These are phyloP conservation scores for Gerris lacustris DNA, from an alignment of 2,888 invertebrate species.

Conservation along the genomic window DNA sequence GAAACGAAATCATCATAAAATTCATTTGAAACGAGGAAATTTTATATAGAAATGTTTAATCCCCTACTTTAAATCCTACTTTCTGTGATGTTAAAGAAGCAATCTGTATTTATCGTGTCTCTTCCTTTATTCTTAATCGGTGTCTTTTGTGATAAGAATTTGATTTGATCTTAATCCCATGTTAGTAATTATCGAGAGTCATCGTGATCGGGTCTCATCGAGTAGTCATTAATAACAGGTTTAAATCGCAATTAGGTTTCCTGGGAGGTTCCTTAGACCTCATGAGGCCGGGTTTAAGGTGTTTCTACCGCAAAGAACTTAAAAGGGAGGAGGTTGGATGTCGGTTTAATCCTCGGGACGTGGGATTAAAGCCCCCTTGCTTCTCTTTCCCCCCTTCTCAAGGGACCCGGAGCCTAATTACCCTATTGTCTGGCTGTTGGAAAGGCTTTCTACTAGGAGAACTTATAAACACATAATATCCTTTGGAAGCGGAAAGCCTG, in stretches of 20 bases:
- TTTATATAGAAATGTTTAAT: too few species aligned
- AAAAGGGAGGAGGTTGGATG: not conserved
- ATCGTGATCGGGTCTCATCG: not conserved
- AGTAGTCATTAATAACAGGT: constrained; percentile 1
- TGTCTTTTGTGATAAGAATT: too few species aligned
- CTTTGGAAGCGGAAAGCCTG: not conserved
- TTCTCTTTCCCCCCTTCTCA: not conserved
- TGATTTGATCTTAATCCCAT: too few species aligned
- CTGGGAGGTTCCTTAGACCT: not conserved
- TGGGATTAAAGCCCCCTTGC: not conserved
- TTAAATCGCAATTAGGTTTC: not conserved
- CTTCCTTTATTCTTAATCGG: too few species aligned
- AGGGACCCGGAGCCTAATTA: not conserved
- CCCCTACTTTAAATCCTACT: too few species aligned
- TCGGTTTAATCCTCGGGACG: not conserved
- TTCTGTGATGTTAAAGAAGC: too few species aligned
- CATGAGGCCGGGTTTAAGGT: not conserved
- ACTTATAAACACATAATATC: constrained; percentile 5
- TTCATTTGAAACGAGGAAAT: too few species aligned
- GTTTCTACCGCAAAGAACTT: constrained; percentile 1
- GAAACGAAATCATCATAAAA: too few species aligned
- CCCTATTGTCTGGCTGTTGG: not conserved
- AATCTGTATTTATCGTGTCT: too few species aligned
- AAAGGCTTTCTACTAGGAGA: not conserved
- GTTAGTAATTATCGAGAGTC: too few species aligned